phyloP scores from a whole-genome alignment of 1,140 invertebrate species.

The Cydia fagiglandana region DNA sequence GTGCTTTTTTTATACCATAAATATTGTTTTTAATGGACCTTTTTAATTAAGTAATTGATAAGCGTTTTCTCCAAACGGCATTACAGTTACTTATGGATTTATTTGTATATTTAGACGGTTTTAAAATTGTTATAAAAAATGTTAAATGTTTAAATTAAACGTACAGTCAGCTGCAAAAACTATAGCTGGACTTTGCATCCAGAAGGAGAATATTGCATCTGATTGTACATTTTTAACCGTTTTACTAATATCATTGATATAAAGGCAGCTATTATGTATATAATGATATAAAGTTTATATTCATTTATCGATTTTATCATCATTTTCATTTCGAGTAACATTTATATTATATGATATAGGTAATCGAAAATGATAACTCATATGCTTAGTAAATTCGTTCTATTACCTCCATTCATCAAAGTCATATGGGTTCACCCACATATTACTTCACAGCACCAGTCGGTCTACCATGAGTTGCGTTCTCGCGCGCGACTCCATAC shows the following conservation, averaged over 20 bases:
- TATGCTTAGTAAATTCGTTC: neutral
- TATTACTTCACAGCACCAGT: no score
- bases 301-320: neutral
- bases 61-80: conserved; percentile 56
- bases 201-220: neutral
- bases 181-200: neutral
- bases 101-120: conserved; percentile 64
- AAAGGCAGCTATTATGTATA: conserved; percentile 20
- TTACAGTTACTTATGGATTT: conserved; percentile 63
- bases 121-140: conserved; percentile 21
- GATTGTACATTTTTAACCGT: conserved; percentile 2
- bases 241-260: conserved; percentile 6
- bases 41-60: conserved; percentile 4
- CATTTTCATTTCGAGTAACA: neutral
- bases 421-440: no score
- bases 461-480: no score
- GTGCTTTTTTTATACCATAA: no score
- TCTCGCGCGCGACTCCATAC: no score
- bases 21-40: no score
- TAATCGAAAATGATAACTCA: neutral
- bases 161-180: neutral
- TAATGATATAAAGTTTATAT: conserved; percentile 9
- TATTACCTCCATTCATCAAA: no score
- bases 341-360: neutral
- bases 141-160: neutral